A percentile compares a stretch with the other conserved stretches of the same genome.
Conservation (phyloP, 30 jellyfish, hydroid and myxozoan genomes). For the Cassiopea xamachana region DNA sequence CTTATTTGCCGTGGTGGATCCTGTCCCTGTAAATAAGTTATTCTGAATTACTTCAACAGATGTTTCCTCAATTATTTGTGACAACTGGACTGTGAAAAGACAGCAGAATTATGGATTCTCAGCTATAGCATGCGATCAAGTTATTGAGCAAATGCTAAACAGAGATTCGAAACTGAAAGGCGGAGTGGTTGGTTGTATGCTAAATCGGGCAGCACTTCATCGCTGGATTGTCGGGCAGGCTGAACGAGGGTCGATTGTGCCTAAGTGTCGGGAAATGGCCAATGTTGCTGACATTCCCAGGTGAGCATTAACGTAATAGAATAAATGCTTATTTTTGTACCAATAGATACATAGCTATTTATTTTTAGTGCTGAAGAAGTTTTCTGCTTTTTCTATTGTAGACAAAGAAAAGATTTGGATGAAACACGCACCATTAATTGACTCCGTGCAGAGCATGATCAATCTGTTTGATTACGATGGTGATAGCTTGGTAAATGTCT, state of each 20-base stretch:
- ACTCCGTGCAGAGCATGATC: slow-evolving; percentile 9
- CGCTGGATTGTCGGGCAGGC: slow-evolving; percentile 62
- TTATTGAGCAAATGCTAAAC: slow-evolving; percentile 52
- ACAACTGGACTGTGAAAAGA: slow-evolving; percentile 66
- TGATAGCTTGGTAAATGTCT: slow-evolving; percentile 22
- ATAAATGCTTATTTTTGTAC: too few relatives aligned
- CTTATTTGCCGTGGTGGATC: too few relatives aligned
- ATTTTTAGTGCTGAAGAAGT: too few relatives aligned
- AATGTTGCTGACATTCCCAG: background rate
- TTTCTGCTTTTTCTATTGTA: background rate
- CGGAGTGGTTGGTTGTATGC: slow-evolving; percentile 46
- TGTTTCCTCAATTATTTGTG: slow-evolving; percentile 1
- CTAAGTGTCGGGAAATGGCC: slow-evolving; percentile 35
- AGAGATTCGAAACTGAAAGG: slow-evolving; percentile 66
- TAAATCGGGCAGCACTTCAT: slow-evolving; percentile 48
- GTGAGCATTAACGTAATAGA: too few relatives aligned
- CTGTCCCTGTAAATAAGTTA: too few relatives aligned
- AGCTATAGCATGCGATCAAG: slow-evolving; percentile 59
- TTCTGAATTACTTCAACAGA: too few relatives aligned
- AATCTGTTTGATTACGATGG: slow-evolving; percentile 43
- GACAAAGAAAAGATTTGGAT: slow-evolving; percentile 59
- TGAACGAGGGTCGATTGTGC: slow-evolving; percentile 40
- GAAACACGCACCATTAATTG: slow-evolving; percentile 12
- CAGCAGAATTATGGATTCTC: slow-evolving; percentile 47
- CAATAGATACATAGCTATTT: too few relatives aligned